Conservation (phyloP, 2,113 vertebrate species). For the Nesogale talazaci region DNA sequence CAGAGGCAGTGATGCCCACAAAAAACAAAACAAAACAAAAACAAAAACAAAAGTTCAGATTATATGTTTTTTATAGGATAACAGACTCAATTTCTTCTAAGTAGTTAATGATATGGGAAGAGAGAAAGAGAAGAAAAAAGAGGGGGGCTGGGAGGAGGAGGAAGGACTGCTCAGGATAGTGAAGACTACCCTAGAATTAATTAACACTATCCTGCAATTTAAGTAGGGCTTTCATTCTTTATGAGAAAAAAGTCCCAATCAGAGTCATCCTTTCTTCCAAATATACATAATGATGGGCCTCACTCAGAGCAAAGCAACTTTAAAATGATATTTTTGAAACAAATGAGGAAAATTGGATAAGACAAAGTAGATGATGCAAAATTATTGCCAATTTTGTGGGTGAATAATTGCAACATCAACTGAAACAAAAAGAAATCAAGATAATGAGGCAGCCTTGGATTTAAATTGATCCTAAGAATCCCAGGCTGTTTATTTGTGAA, state of each 20-base stretch:
- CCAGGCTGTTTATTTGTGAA: background rate
- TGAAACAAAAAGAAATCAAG: constrained; percentile 6
- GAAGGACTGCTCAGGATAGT: background rate
- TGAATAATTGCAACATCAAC: background rate
- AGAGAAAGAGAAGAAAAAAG: background rate
- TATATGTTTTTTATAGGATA: background rate
- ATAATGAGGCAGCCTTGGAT: background rate
- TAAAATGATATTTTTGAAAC: background rate
- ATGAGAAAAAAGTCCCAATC: constrained; percentile 38
- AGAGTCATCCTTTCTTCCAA: background rate
- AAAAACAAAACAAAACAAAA: too few relatives aligned
- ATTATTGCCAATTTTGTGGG: background rate
- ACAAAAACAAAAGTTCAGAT: background rate
- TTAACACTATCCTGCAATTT: constrained; percentile 46
- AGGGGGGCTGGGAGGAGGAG: background rate
- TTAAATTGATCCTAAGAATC: constrained; percentile 5
- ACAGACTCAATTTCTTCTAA: background rate
- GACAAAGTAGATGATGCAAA: background rate
- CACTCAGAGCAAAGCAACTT: background rate
- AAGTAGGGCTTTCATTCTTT: constrained; percentile 47
- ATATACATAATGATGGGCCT: background rate
- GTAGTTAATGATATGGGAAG: background rate
- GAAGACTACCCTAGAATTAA: background rate
- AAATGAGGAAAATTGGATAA: background rate
- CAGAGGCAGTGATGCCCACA: too few relatives aligned